These are phyloP conservation scores for Antechinus flavipes DNA, from an alignment of 2,113 vertebrate genomes.

Conservation along the genomic window DNA sequence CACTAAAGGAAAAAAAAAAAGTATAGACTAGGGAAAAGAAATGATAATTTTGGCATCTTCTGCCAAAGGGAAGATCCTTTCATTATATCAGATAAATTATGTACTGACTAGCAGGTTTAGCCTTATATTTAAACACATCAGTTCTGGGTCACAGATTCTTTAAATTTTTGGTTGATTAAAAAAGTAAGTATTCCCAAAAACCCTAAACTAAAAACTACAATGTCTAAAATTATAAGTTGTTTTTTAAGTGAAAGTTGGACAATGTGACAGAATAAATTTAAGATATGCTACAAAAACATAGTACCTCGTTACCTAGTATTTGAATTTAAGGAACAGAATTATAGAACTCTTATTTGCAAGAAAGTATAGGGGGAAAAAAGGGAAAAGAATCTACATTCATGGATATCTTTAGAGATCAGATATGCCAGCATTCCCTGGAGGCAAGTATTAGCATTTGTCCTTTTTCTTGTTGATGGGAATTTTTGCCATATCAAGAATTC, in stretches of 20 bases:
- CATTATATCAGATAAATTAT: slow-evolving; percentile 10
- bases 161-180: background rate
- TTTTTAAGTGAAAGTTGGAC: slow-evolving; percentile 11
- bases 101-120: slow-evolving; percentile 24
- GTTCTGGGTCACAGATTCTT: background rate
- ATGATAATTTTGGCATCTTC: slow-evolving; percentile 33
- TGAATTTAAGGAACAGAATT: background rate
- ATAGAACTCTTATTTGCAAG: slow-evolving; percentile 5
- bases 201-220: background rate
- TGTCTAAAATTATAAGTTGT: slow-evolving; percentile 32
- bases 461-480: background rate
- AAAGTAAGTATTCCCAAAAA: background rate
- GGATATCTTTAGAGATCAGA: background rate
- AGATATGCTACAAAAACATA: slow-evolving; percentile 6
- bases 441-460: background rate
- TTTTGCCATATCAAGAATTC: background rate
- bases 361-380: background rate
- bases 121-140: slow-evolving; percentile 45
- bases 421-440: background rate
- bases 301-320: background rate
- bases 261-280: background rate
- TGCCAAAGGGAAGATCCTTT: background rate
- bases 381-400: slow-evolving; percentile 18
- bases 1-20: slow-evolving; percentile 37
- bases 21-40: slow-evolving; percentile 17